Conservation (phyloP, 2,888 invertebrate genomes). For the Capitulum mitella region DNA sequence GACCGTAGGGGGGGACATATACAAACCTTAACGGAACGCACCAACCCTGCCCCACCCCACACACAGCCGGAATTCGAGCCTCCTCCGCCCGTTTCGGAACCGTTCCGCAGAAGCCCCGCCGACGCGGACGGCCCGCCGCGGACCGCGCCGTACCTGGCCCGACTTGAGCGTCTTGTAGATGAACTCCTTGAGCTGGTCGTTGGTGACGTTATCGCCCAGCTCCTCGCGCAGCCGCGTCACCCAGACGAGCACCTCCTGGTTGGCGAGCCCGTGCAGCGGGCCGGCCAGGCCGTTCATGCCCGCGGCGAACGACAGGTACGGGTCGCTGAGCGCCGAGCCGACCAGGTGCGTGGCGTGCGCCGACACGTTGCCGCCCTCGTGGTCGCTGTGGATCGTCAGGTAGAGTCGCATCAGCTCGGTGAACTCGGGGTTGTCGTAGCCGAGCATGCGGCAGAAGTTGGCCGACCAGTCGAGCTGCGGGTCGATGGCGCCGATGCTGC, state of each 20-base stretch:
- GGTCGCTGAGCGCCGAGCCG: slow-evolving; percentile 87
- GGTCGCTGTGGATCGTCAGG: slow-evolving; percentile 89
- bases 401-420: slow-evolving; percentile 87
- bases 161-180: slow-evolving; percentile 94
- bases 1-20: no score
- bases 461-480: slow-evolving; percentile 84
- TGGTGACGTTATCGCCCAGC: slow-evolving; percentile 75
- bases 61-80: no score
- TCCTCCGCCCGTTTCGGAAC: no score
- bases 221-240: slow-evolving; percentile 78
- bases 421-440: slow-evolving; percentile 69
- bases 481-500: slow-evolving; percentile 80
- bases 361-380: slow-evolving; percentile 94
- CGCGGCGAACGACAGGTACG: slow-evolving; percentile 84
- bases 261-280: slow-evolving; percentile 90
- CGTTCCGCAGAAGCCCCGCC: no score
- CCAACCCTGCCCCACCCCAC: no score
- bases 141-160: slow-evolving; percentile 58
- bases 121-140: no score
- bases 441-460: slow-evolving; percentile 87
- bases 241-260: slow-evolving; percentile 89
- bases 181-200: slow-evolving; percentile 89
- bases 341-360: slow-evolving; percentile 92
- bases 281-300: slow-evolving; percentile 92
- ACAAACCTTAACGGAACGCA: no score